Evolutionary conservation across 2,888 invertebrate species (phyloP), one percentile per base, ranked within the genome.

Genomic region (Callinectes sapidus): DNA sequence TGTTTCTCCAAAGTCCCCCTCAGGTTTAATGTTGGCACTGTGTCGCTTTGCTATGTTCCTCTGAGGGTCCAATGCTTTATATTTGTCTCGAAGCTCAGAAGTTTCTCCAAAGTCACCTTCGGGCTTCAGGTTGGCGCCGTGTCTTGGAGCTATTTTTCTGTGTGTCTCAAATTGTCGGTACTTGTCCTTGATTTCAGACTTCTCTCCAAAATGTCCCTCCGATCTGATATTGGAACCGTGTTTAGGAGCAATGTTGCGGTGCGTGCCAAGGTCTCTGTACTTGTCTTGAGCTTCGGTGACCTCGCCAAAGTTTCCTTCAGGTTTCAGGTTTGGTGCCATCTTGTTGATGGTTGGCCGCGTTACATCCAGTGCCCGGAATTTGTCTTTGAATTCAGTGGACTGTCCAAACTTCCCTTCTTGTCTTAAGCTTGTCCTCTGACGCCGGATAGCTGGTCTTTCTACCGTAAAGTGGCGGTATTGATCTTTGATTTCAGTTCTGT

Each of bases 1-100:
- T 8, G 89, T 92, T 23, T 93, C 94, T 2, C 81, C 90, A 92
- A 94, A 94, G 0, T 90, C 28, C 2, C 94, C 94, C 55, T 94
- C 94, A 28, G 91, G 91, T 48, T 91, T 94, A 8, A 94, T 23
- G 14, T 92, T 89, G 8, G 91, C 92, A 18, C 88, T 55, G 42
- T 94, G 94, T 23, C 89, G 81, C 86, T 94, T 94, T n/a, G 94
- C 94, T 55, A 94, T 94, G 66, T 90, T 92, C 81, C 94, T 66
- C 32, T 90, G 85, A 10, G 86, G n/a, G 90, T 90, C 81, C 23
- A 93, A 42, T 35, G 86, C 71, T 61, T 55, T 87, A 71, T 39
- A 94, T 54, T 93, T 92, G 48, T 92, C 92, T n/a, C 90, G 94
- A 13, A 93, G 18, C 66, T 94, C 94, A 28, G 94, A 94, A 23